Conservation (phyloP, 1,140 invertebrate genomes). For the Papilio glaucus region DNA sequence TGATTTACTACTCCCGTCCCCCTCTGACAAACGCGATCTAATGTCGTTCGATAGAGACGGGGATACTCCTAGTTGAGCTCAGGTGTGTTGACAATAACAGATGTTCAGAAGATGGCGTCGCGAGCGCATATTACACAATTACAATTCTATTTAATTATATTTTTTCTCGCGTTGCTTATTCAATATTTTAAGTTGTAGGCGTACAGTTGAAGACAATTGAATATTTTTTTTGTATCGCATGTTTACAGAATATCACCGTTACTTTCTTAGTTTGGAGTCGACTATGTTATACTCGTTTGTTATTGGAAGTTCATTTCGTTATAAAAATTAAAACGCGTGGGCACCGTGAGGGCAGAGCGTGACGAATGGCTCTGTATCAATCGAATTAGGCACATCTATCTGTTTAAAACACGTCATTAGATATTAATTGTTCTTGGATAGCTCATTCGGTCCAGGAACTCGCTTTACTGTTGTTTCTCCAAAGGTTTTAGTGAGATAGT, state of each 20-base stretch:
- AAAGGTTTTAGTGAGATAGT: not conserved
- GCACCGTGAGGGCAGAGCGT: slow-evolving; percentile 9
- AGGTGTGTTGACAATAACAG: slow-evolving; percentile 83
- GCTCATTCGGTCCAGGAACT: not conserved
- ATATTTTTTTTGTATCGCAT: slow-evolving; percentile 55
- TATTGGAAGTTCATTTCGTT: slow-evolving; percentile 26
- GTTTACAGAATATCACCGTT: slow-evolving; percentile 60
- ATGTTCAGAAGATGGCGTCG: slow-evolving; percentile 75
- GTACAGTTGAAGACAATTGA: slow-evolving; percentile 64
- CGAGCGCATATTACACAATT: slow-evolving; percentile 79
- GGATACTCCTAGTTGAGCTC: slow-evolving; percentile 53
- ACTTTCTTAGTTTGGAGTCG: slow-evolving; percentile 61
- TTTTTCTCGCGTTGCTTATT: slow-evolving; percentile 67
- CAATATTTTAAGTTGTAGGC: slow-evolving; percentile 61
- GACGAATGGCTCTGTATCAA: slow-evolving; percentile 10
- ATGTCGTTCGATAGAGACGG: slow-evolving; percentile 52
- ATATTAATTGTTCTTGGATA: not conserved
- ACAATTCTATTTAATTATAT: slow-evolving; percentile 81
- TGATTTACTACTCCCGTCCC: slow-evolving; percentile 58
- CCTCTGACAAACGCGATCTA: slow-evolving; percentile 45
- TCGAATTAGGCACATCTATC: slow-evolving; percentile 30
- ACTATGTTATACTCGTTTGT: slow-evolving; percentile 46
- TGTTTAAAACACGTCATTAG: slow-evolving; percentile 27
- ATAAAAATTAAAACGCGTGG: slow-evolving; percentile 21
- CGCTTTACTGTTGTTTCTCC: not conserved